Base-by-base conservation (phyloP, 2,888 invertebrate genomes). In the Conistra vaccinii region DNA sequence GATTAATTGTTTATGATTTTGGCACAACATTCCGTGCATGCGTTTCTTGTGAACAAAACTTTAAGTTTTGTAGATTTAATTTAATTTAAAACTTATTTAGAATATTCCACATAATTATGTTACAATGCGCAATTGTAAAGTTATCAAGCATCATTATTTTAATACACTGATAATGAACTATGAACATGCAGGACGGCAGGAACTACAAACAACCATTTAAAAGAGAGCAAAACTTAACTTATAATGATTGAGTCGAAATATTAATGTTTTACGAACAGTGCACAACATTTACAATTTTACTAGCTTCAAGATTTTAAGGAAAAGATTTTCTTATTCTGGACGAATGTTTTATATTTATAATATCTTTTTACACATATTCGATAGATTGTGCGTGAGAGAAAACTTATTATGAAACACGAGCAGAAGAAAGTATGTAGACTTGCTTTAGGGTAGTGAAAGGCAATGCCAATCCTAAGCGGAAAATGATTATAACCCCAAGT, bases 171-270 rank as follows among this genome's bases (percentile, higher is more conserved):
- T 66, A 78, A 73, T 81, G 71, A 80, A 72, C 61, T 82, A 79
- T 87, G 78, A 86, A 80, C 77, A 87, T 82, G 86, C 80, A 89
- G 91, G 91, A 92, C 92, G 92, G 92, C 88, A 91, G 87, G 78
- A 85, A 87, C 89, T 88, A 88, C 85, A 87, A 90, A 90, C 92
- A 92, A 92, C 91, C 90, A 88, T 87, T 85, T 73, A 80, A 85
- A 83, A 87, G 83, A 88, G 89, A 89, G 86, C 83, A 88, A 85
- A 81, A 85, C 75, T 84, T 80, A 80, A 76, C 63, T 66, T 69
- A 71, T 45, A 48, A 76, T 69, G 69, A 65, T 75, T 76, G 62
- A 74, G 62, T 76, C 70, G 53, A 69, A 73, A 83, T 79, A 66
- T 61, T 39, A 57, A 65, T 67, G 62, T 32, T 75, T 76, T 74